A percentile compares a stretch with the other conserved stretches of the same genome.
phyloP scores from a whole-genome alignment of 2,888 invertebrate species.

The Hydrotaea cyrtoneurina region DNA sequence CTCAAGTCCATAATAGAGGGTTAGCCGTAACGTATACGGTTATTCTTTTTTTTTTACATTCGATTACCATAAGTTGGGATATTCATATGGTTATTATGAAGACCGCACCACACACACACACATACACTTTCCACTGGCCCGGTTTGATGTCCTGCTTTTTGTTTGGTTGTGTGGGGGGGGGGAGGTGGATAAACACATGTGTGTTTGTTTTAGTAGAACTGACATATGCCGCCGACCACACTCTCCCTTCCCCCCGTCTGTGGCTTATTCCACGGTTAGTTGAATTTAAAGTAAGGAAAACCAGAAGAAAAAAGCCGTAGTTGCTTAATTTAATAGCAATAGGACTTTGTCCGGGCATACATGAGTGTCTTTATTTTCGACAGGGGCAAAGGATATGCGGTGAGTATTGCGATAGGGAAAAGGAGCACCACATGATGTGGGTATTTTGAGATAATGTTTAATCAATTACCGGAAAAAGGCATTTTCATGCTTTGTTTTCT shows the following conservation, averaged over 20 bases:
- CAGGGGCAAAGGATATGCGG: background rate
- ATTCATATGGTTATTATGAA: slow-evolving; percentile 40
- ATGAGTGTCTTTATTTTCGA: slow-evolving; percentile 27
- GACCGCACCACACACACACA: background rate
- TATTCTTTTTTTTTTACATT: slow-evolving; percentile 33
- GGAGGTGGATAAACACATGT: background rate
- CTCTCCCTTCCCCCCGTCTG: background rate
- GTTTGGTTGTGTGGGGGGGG: too few species aligned
- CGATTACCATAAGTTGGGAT: slow-evolving; percentile 53
- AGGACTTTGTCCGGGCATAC: slow-evolving; percentile 20
- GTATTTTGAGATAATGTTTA: slow-evolving; percentile 55
- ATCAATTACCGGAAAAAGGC: slow-evolving; percentile 55
- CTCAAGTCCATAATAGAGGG: slow-evolving; percentile 56
- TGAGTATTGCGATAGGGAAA: too few species aligned
- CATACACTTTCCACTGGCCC: background rate
- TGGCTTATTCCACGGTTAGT: slow-evolving; percentile 19
- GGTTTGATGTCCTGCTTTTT: slow-evolving; percentile 9
- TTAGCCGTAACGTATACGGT: slow-evolving; percentile 33
- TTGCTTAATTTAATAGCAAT: slow-evolving; percentile 61
- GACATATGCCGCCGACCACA: slow-evolving; percentile 4
- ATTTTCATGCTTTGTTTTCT: background rate
- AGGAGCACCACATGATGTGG: slow-evolving; percentile 32
- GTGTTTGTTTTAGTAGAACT: slow-evolving; percentile 6
- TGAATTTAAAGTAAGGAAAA: slow-evolving; percentile 43
- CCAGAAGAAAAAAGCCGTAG: slow-evolving; percentile 28